These are phyloP conservation scores for Apamea epomidion DNA, from an alignment of 2,888 invertebrate species.

Conservation along the genomic window DNA sequence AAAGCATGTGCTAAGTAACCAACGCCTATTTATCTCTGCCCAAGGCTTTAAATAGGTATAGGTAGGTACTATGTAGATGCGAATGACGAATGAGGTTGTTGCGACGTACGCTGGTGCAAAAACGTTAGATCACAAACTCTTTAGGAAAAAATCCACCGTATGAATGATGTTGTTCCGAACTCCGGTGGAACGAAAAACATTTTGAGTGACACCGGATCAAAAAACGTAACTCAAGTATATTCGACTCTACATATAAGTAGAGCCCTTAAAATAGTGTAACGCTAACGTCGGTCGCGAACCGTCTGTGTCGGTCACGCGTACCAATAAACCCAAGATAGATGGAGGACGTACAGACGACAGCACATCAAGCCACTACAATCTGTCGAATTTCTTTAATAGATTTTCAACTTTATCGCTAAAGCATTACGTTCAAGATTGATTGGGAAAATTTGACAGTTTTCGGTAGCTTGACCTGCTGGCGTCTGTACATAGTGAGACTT, in stretches of 20 bases:
- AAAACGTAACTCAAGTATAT: not conserved
- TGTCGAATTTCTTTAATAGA: no score
- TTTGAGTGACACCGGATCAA: not conserved
- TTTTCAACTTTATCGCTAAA: no score
- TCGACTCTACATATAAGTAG: not conserved
- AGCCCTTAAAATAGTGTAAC: not conserved
- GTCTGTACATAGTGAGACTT: not conserved
- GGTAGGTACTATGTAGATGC: not conserved
- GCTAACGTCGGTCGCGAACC: not conserved
- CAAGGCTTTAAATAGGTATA: not conserved
- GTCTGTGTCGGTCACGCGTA: not conserved
- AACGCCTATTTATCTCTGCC: not conserved
- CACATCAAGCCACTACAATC: no score
- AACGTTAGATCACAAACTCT: not conserved
- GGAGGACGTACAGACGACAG: no score
- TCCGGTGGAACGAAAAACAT: not conserved
- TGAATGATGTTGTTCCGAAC: not conserved
- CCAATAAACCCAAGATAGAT: not conserved
- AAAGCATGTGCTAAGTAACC: not conserved
- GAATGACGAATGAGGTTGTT: not conserved
- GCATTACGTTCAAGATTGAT: no score
- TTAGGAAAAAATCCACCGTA: not conserved
- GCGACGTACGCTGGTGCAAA: not conserved
- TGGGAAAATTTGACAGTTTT: no score
- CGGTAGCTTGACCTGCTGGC: no score